Evolutionary conservation across 2,888 invertebrate species (phyloP), one percentile per base, ranked within the genome.

Genomic region (Harpalus rubripes): DNA sequence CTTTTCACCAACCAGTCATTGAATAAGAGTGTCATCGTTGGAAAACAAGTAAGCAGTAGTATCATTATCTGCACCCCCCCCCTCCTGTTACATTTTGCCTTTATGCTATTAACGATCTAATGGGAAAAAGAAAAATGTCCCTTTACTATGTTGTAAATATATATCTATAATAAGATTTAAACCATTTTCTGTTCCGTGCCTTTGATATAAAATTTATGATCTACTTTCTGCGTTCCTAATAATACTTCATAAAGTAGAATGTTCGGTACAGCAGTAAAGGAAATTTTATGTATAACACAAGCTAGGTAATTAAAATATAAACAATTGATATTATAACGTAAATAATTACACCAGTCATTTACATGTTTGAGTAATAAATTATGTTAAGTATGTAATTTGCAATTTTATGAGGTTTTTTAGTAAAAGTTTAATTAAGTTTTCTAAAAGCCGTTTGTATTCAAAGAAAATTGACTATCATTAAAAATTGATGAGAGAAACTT

Each of bases 351-450:
- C 10, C 12, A 15, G 32, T 8, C 26, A 68, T 68, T 68, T 32
- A 68, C 68, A 68, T n/a, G 68, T 68, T 68, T 68, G 39, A n/a
- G 68, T 32, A 39, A 68, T 68, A 39, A 68, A 68, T 68, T 68
- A 68, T 68, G 68, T 68, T 68, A 68, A 68, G 39, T 68, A 32
- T 26, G 65, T 32, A 39, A 68, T 68, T 68, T 68, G 39, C 68
- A 39, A 68, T 68, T 68, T 68, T 39, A 68, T 68, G 39, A 32
- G 6, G n/a, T 26, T 68, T 68, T 68, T n/a, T 68, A 39, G 68
- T 39, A 68, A 39, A 68, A 68, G 68, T 68, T 68, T 68, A 68
- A 68, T 68, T 68, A 68, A 68, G 32, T 68, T 68, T 68, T 41
- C 39, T 68, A 68, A 26, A 10, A 32, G 12, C 32, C 68, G 32